Conservation (phyloP, 2,113 vertebrate genomes). For the Thalassarche chlororhynchos region DNA sequence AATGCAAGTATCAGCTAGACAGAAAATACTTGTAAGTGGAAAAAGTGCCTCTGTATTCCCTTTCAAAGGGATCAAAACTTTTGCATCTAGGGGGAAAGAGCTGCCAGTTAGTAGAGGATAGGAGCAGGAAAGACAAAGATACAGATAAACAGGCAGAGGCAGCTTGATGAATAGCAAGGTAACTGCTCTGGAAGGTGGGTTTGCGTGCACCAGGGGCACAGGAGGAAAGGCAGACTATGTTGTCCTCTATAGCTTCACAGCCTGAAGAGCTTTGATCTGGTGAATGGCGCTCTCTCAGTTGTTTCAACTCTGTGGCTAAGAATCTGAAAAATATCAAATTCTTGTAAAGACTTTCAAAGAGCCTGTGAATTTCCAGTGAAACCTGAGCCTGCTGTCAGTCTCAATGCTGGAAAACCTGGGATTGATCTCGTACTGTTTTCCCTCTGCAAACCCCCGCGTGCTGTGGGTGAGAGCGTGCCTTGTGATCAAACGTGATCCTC, state of each 20-base stretch:
- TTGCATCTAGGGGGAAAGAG: background rate
- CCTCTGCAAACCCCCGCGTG: accelerated
- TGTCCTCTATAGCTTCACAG: background rate
- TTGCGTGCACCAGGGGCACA: background rate
- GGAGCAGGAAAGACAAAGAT: background rate
- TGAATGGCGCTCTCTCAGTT: background rate
- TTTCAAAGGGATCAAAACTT: background rate
- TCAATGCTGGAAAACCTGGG: background rate
- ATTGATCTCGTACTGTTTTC: background rate
- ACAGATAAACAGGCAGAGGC: background rate
- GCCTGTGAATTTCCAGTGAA: background rate
- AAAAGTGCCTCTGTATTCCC: background rate
- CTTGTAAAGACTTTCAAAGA: background rate
- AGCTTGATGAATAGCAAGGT: background rate
- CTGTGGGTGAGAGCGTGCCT: background rate
- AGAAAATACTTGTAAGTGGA: background rate
- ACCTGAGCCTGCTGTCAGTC: background rate
- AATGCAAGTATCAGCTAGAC: background rate
- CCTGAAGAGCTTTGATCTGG: background rate
- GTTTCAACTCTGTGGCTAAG: background rate
- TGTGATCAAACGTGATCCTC: background rate
- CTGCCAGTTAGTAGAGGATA: background rate
- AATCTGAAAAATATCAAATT: background rate
- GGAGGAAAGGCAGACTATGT: background rate
- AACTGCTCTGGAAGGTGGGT: background rate